Evolutionary conservation across 2,113 vertebrate genomes (phyloP).

Genomic region (Oenanthe melanoleuca): DNA sequence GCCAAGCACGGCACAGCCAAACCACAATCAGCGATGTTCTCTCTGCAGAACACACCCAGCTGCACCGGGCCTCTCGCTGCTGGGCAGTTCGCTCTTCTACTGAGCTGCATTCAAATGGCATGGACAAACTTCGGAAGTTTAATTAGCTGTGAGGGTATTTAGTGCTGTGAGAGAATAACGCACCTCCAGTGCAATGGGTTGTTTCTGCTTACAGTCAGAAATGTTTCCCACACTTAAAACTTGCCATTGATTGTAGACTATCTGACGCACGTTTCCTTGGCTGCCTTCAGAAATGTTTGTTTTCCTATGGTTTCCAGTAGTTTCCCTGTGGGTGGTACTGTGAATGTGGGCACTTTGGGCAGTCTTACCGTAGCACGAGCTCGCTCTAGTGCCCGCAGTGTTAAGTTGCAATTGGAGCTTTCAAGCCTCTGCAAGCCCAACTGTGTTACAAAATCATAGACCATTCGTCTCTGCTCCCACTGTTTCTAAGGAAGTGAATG

Average conservation of each 20-base stretch:
- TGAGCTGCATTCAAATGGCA: neutral
- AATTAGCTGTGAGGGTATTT: neutral
- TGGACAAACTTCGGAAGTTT: neutral
- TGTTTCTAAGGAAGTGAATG: neutral
- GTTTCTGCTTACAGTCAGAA: neutral
- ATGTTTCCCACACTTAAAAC: neutral
- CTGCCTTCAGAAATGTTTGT: neutral
- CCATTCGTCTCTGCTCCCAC: neutral
- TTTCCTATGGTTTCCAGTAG: neutral
- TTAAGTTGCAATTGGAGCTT: neutral
- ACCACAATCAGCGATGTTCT: neutral
- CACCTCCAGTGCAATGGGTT: neutral
- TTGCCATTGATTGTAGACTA: neutral
- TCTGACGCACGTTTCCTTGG: neutral
- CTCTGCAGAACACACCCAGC: neutral
- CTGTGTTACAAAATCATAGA: neutral
- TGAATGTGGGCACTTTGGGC: too few species aligned
- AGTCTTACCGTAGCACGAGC: neutral
- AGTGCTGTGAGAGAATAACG: neutral
- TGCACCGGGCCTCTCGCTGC: accelerated
- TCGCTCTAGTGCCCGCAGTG: neutral
- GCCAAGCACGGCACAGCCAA: neutral
- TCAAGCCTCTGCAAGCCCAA: neutral
- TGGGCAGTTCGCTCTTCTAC: neutral
- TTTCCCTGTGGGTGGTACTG: neutral